Evolutionary conservation across 2,888 invertebrate genomes (phyloP).

Genomic region (Uropetala carovei): DNA sequence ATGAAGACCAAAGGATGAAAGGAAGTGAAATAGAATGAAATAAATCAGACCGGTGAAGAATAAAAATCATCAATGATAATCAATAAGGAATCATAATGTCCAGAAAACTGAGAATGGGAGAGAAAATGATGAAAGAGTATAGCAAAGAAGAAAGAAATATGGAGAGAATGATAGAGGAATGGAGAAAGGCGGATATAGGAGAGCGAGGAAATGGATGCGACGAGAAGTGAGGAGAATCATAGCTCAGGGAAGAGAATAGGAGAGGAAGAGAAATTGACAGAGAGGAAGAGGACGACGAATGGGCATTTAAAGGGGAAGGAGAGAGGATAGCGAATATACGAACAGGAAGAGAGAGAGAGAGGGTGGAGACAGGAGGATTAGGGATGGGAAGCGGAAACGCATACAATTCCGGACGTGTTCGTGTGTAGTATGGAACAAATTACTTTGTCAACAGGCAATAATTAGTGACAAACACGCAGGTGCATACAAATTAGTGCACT

Average conservation of each 20-base stretch:
- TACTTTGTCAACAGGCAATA: slow-evolving; percentile 58
- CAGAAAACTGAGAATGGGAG: background rate
- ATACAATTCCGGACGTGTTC: slow-evolving; percentile 15
- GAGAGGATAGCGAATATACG: background rate
- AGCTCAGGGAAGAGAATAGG: slow-evolving; percentile 72
- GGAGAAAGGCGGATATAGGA: slow-evolving; percentile 67
- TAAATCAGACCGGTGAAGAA: background rate
- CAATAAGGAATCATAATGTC: background rate
- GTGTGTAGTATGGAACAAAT: slow-evolving; percentile 41
- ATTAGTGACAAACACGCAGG: slow-evolving; percentile 58
- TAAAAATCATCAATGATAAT: background rate
- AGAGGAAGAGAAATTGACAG: slow-evolving; percentile 72
- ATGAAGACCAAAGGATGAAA: background rate
- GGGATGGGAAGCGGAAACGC: background rate
- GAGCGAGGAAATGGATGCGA: slow-evolving; percentile 73
- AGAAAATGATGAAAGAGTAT: background rate
- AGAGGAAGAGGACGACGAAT: slow-evolving; percentile 48
- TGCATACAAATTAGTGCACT: slow-evolving; percentile 28
- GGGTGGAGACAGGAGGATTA: background rate
- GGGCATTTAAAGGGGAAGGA: slow-evolving; percentile 22
- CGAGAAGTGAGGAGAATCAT: background rate
- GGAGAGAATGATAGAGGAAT: background rate
- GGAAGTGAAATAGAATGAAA: background rate
- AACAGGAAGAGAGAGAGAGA: slow-evolving; percentile 18
- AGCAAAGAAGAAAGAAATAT: background rate